Conservation (phyloP, 2,888 invertebrate species). For the Gastracanthus pulcherrimus region DNA sequence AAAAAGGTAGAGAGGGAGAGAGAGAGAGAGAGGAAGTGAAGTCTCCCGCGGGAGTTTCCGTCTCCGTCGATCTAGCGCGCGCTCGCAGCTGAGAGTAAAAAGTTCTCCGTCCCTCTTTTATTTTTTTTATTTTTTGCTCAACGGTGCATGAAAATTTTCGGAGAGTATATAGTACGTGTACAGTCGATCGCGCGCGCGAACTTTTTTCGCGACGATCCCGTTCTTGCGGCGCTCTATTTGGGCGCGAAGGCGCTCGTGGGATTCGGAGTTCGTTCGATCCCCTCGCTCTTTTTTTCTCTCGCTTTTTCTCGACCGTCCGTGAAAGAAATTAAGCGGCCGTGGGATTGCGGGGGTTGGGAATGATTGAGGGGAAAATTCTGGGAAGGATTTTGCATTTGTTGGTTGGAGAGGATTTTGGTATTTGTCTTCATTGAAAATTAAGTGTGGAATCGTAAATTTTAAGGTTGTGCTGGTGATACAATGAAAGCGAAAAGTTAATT, state of each 20-base stretch:
- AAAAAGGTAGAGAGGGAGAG: background rate
- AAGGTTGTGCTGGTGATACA: too few species aligned
- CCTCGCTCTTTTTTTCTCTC: background rate
- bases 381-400: too few species aligned
- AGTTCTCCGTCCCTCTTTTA: background rate
- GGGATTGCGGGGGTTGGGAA: background rate
- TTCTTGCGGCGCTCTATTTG: background rate
- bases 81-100: background rate
- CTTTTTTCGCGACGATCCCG: background rate
- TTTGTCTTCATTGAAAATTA: too few species aligned
- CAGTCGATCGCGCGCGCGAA: conserved; percentile 18
- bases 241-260: background rate
- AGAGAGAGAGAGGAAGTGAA: background rate
- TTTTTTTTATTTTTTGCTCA: too few species aligned
- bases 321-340: conserved; percentile 15
- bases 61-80: conserved; percentile 5
- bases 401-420: too few species aligned
- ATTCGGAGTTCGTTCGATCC: background rate
- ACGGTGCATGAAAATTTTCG: conserved; percentile 20
- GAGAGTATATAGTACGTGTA: background rate
- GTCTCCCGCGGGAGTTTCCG: background rate
- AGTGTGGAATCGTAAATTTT: too few species aligned
- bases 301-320: background rate
- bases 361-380: too few species aligned
- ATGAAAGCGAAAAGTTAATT: too few species aligned